Percentiles rank a stretch among this genome's conserved stretches.
Evolutionary conservation across 2,113 vertebrate genomes (phyloP).

Genomic region (Sphaerodactylus townsendi): DNA sequence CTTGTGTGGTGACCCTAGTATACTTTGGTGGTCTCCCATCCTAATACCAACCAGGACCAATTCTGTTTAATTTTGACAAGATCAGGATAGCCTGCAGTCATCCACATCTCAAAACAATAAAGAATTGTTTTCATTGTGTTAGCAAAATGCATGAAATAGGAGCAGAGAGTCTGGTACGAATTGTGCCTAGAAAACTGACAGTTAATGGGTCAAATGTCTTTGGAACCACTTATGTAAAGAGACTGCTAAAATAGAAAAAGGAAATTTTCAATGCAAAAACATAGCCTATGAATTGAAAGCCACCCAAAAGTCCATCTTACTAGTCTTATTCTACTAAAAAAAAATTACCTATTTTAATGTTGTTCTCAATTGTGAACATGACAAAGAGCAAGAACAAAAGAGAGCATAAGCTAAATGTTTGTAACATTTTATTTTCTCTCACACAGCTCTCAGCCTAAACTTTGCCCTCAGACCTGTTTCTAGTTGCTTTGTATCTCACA

Average conservation of each 20-base stretch:
- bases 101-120: not conserved
- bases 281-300: not conserved
- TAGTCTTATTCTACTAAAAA: conserved; percentile 48
- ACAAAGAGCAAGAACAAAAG: conserved; percentile 41
- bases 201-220: not conserved
- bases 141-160: not conserved
- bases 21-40: too few species aligned
- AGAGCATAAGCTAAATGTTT: conserved; percentile 35
- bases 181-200: not conserved
- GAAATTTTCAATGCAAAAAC: not conserved
- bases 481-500: not conserved
- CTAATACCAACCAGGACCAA: too few species aligned
- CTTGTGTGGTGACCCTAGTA: too few species aligned
- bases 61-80: too few species aligned
- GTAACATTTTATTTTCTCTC: conserved; percentile 25
- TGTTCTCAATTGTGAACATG: conserved; percentile 43
- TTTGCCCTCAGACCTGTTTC: not conserved
- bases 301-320: conserved; percentile 14
- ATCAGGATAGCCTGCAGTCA: too few species aligned
- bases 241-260: not conserved
- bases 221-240: not conserved
- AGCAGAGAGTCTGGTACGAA: not conserved
- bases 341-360: conserved; percentile 16
- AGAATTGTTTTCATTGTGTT: not conserved
- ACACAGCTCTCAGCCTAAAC: conserved; percentile 20